Evolutionary conservation across 1,140 invertebrate species (phyloP).

Genomic region (Euglossa dilemma): DNA sequence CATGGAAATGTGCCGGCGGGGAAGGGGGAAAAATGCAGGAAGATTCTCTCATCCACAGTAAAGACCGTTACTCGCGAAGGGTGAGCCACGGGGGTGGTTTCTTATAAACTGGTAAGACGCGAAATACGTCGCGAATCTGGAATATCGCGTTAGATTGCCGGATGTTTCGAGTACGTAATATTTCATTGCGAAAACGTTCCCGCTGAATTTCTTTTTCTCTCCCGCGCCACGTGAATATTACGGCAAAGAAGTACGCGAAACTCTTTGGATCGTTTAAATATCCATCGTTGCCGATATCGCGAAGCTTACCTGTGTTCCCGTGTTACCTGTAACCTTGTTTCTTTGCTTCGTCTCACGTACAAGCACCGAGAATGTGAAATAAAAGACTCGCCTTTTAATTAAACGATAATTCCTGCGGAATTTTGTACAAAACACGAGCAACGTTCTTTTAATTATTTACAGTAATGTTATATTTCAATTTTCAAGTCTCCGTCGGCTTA

Average conservation of each 20-base stretch:
- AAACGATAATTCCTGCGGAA: background rate
- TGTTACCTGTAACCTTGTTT: no score
- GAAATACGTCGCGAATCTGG: background rate
- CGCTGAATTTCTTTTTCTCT: background rate
- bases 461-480: no score
- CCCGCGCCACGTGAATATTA: background rate
- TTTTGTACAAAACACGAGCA: no score
- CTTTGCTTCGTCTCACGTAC: no score
- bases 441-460: no score
- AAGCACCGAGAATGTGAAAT: no score
- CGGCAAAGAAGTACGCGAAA: background rate
- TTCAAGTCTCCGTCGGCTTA: no score
- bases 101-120: background rate
- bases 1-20: background rate
- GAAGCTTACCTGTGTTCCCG: background rate
- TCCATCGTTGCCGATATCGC: background rate
- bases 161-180: constrained; percentile 14
- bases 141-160: constrained; percentile 13
- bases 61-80: background rate
- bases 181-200: background rate
- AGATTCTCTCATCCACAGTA: background rate
- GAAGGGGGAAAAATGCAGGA: background rate
- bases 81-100: background rate
- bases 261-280: background rate
- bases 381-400: no score